Percentiles rank a stretch among this genome's conserved stretches.
Conservation (phyloP, 2,113 vertebrate genomes). For the Gadus chalcogrammus region DNA sequence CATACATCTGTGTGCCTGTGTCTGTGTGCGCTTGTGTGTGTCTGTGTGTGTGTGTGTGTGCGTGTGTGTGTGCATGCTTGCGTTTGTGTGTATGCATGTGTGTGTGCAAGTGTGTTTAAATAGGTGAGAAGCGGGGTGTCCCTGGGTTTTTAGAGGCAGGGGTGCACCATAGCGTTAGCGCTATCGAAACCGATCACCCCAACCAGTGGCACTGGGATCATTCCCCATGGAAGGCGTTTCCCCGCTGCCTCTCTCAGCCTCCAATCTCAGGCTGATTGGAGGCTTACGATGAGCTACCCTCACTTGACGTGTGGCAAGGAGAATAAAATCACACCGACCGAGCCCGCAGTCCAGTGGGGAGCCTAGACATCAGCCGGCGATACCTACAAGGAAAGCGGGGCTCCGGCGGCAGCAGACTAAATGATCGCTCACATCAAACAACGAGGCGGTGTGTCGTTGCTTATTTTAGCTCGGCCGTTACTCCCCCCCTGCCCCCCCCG, state of each 20-base stretch:
- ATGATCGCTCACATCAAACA: no score
- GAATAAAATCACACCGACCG: conserved; percentile 5
- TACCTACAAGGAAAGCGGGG: no score
- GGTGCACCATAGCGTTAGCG: conserved; percentile 15
- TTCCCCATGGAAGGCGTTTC: conserved; percentile 15
- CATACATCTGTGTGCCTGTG: neutral
- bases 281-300: neutral
- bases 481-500: no score
- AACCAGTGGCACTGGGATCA: conserved; percentile 34
- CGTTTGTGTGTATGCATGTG: neutral
- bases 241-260: conserved; percentile 16
- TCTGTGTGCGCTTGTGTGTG: neutral
- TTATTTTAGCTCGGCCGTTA: no score
- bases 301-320: neutral
- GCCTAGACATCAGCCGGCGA: neutral
- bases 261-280: conserved; percentile 26
- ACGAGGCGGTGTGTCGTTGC: no score
- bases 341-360: conserved; percentile 6
- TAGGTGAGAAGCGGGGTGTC: no score
- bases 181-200: conserved; percentile 32
- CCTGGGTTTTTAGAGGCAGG: neutral
- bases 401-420: no score
- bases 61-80: neutral
- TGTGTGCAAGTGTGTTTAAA: neutral
- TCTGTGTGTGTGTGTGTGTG: neutral